Evolutionary conservation across 2,113 vertebrate species (phyloP).

Genomic region (Menura novaehollandiae): DNA sequence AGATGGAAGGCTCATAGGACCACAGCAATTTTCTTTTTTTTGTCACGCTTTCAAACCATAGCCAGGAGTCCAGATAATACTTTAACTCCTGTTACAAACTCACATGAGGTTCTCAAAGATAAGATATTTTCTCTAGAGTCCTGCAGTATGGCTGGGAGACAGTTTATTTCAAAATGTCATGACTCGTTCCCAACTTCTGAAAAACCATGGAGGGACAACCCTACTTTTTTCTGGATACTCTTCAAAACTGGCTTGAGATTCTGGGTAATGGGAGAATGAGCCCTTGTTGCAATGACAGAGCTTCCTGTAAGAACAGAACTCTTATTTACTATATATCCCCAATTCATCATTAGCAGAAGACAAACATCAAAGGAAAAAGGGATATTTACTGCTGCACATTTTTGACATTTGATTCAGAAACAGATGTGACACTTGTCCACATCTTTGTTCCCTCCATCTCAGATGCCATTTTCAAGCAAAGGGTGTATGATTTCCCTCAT

Average conservation of each 20-base stretch:
- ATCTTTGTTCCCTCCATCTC: neutral
- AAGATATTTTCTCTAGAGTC: neutral
- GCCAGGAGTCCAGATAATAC: neutral
- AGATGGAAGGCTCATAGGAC: neutral
- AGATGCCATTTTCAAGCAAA: neutral
- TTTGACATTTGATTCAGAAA: neutral
- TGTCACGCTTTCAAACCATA: neutral
- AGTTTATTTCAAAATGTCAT: neutral
- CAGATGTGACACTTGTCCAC: neutral
- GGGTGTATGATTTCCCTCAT: accelerated
- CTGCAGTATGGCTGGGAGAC: neutral
- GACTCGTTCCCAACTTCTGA: accelerated
- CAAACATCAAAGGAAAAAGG: neutral
- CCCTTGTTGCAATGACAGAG: neutral
- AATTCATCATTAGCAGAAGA: neutral
- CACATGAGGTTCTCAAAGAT: neutral
- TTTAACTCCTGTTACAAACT: neutral
- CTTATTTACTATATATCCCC: neutral
- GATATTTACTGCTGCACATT: neutral
- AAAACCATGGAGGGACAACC: neutral
- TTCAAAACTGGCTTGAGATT: neutral
- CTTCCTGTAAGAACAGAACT: neutral
- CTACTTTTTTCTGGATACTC: neutral
- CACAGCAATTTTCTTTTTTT: neutral
- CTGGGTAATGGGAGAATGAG: neutral